phyloP scores from a whole-genome alignment of 2,888 invertebrate species.

The Hyalella azteca region DNA sequence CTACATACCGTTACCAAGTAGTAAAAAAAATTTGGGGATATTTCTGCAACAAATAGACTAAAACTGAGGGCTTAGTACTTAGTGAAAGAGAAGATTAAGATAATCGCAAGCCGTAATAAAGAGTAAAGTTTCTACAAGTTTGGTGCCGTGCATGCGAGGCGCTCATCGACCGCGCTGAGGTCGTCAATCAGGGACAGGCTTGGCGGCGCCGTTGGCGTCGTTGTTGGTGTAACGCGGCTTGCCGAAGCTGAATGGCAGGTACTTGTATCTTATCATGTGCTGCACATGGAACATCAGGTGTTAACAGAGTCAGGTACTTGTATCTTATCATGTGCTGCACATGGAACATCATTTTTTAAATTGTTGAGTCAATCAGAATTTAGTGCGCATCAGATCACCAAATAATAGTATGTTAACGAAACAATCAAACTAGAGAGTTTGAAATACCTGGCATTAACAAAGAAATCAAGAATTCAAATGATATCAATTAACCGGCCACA shows the following conservation, averaged over 20 bases:
- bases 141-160: background rate
- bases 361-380: too few species aligned
- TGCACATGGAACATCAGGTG: slow-evolving; percentile 62
- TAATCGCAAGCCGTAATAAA: too few species aligned
- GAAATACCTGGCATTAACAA: too few species aligned
- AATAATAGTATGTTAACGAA: background rate
- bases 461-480: too few species aligned
- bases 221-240: slow-evolving; percentile 71
- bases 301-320: slow-evolving; percentile 88
- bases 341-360: background rate
- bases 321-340: slow-evolving; percentile 98
- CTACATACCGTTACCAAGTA: too few species aligned
- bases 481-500: background rate
- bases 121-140: too few species aligned
- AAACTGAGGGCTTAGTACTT: too few species aligned
- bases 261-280: slow-evolving; percentile 99
- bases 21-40: too few species aligned
- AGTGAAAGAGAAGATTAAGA: too few species aligned
- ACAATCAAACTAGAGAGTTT: too few species aligned
- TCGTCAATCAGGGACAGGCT: slow-evolving; percentile 31
- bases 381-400: background rate
- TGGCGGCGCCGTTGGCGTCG: slow-evolving; percentile 29
- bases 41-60: too few species aligned
- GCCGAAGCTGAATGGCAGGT: slow-evolving; percentile 97
- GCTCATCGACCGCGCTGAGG: background rate